Evolutionary conservation across 2,113 vertebrate genomes (phyloP), one percentile per base, ranked within the genome.

Genomic region (Nesogale talazaci): DNA sequence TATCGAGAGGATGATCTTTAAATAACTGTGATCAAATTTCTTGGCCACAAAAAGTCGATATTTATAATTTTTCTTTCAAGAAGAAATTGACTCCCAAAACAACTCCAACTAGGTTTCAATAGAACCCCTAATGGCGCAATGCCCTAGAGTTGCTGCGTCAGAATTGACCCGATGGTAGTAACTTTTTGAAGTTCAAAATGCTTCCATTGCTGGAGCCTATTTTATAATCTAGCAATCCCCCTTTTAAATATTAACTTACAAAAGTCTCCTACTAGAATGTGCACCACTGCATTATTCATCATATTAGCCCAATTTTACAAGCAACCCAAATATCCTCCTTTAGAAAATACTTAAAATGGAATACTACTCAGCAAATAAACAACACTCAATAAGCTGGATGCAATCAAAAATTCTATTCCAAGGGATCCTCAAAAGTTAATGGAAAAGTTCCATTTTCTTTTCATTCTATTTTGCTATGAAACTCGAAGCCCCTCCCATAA

Each of bases 41-140:
- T 20, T 16, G 86, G 15, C 17, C 56, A 86, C 72, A 76, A 31
- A 83, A 85, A 80, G 79, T 31, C 85, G 67, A 38, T 14, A 69
- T 57, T 81, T 42, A 65, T 74, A 70, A 88, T 34, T 75, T 82
- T 46, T 76, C 89, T 95, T 84, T 86, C 77, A 88, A 67, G 63
- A 82, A 78, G 4, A 87, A 84, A 82, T 11, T 36, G 22, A 87
- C 0, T 72, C 25, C 61, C 36, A 70, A 88, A 92, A 87, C 65
- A 82, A 82, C 42, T 83, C 56, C 36, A 11, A 83, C 31, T 25
- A 83, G 63, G 27, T 91, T 90, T 74, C 75, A 90, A 61, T 56
- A 61, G 59, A 12, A 52, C 9, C 46, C 46, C 46, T 6, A 52
- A 52, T 52, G 46, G 46, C 46, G 46, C 14, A 11, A 52, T 52